Evolutionary conservation across 2,113 vertebrate genomes (phyloP).

Genomic region (Ramphastos sulfuratus): DNA sequence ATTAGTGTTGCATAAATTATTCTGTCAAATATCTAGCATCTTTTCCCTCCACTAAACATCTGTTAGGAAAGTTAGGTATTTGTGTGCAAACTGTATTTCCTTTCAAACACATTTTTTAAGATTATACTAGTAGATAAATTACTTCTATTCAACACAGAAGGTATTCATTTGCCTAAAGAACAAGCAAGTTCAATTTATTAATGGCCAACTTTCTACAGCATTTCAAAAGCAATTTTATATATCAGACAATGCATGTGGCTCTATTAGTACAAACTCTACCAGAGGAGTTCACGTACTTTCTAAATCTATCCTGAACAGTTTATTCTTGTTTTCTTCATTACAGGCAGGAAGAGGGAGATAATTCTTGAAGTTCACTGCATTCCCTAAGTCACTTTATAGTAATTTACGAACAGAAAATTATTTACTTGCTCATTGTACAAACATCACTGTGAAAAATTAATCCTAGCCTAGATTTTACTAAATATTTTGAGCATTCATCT

Average conservation of each 20-base stretch:
- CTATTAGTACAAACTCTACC: neutral
- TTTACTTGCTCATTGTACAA: neutral
- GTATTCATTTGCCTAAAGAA: neutral
- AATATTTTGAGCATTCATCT: neutral
- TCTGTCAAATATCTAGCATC: neutral
- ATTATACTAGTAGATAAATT: neutral
- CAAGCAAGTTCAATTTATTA: neutral
- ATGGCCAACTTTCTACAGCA: neutral
- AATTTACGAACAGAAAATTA: too few relatives aligned
- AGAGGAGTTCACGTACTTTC: neutral
- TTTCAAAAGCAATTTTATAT: neutral
- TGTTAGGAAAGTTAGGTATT: neutral
- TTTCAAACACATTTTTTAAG: constrained; percentile 15
- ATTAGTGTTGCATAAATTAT: neutral
- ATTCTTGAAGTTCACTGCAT: neutral
- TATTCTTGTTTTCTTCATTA: neutral
- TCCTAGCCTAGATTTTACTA: neutral
- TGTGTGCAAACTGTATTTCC: neutral
- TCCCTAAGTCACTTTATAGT: neutral
- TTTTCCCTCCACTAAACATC: neutral
- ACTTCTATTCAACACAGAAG: neutral
- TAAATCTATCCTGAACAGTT: neutral
- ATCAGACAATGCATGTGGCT: neutral
- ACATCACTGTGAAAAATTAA: neutral
- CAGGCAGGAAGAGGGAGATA: neutral